phyloP scores from a whole-genome alignment of 2,888 invertebrate species.

The Dorcus parallelipipedus region DNA sequence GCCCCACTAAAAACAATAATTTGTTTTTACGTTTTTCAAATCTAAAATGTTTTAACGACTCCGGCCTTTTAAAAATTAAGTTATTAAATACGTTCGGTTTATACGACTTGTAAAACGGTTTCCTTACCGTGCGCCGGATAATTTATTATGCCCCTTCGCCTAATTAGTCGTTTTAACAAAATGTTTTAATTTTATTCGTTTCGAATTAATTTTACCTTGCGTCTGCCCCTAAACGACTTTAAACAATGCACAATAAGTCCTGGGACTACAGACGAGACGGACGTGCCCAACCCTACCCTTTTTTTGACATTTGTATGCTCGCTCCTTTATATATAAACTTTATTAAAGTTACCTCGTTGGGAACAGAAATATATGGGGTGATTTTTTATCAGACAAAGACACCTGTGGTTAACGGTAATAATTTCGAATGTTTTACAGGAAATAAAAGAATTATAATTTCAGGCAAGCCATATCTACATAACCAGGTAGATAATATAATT shows the following conservation, averaged over 20 bases:
- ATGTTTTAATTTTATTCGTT: no score
- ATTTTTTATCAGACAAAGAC: no score
- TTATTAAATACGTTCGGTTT: neutral
- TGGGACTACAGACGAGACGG: neutral
- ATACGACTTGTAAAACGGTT: neutral
- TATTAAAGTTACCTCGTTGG: no score
- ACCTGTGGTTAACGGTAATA: no score
- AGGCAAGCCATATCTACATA: no score
- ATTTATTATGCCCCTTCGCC: no score
- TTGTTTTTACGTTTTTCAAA: neutral
- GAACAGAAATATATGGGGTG: no score
- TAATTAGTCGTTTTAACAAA: no score
- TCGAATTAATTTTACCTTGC: neutral
- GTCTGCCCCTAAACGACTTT: neutral
- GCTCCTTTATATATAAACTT: no score
- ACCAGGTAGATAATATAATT: no score
- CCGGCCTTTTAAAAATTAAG: neutral
- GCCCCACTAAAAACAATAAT: neutral
- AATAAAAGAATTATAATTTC: no score
- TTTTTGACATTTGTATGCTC: neutral
- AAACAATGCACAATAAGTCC: constrained; percentile 1
- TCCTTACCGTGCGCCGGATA: neutral
- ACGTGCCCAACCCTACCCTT: neutral
- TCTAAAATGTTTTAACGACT: neutral
- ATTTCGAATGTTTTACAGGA: no score